Evolutionary conservation across 1,140 invertebrate species (phyloP), one percentile per base, ranked within the genome.

Genomic region (Lysiphlebus fabarum): DNA sequence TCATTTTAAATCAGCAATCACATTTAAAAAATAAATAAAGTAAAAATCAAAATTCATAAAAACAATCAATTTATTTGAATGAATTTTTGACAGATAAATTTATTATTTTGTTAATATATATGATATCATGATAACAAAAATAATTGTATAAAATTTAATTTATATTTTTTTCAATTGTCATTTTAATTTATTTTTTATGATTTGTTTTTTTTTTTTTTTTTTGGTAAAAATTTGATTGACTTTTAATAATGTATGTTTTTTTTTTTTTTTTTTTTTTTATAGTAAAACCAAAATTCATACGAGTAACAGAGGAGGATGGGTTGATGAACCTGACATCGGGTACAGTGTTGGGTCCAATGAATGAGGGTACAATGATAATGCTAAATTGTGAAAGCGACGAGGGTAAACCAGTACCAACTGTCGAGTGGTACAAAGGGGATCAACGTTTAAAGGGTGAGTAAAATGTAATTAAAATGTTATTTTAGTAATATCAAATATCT

Each of bases 401-500:
- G 44, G 91, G 90, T 44, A 90, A 90, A 71, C 90, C 91, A 1
- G 84, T 88, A 44, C 89, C 90, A 1, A 81, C 80, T 58, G 85
- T 93, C 45, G 83, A 82, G 10, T 93, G 90, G 90, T 89, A 84
- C 77, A 89, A 89, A 68, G 86, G 84, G 62, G 83, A 83, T 5
- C 76, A 84, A 42, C 79, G 79, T 58, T 75, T 90, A 10, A 81
- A 84, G 75, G 88, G 90, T 91, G 75, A 87, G 83, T 82, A 41
- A 59, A 26, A 26, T 26, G 17, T 26, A 26, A 26, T 26, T 26
- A 26, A 26, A 26, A 26, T 26, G 17, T 26, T 26, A 26, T 26
- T 26, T 26, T 26, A 26, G 17, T 4, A 26, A 41, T 41, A 41
- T 11, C 40, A 41, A 9, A 41, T 8, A 11, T 9, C 40, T 41